A percentile compares a stretch with the other conserved stretches of the same genome.
Evolutionary conservation across 2,888 invertebrate genomes (phyloP).

Genomic region (Cynaeus angustus): DNA sequence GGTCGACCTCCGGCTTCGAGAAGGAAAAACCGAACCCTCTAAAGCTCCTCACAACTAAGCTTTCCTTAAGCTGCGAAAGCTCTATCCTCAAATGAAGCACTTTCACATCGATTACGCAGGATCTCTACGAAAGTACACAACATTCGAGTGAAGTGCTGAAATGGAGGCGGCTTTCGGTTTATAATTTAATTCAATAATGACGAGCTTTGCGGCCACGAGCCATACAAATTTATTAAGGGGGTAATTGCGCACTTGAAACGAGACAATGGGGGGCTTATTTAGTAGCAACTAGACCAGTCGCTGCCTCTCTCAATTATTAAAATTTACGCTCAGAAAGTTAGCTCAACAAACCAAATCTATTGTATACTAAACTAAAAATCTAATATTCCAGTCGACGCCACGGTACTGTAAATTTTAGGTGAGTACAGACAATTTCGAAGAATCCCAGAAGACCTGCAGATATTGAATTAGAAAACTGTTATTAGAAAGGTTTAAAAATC

Average conservation of each 20-base stretch:
- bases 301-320: neutral
- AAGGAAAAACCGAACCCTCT: conserved; percentile 26
- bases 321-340: neutral
- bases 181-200: conserved; percentile 41
- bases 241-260: conserved; percentile 18
- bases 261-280: conserved; percentile 17
- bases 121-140: conserved; percentile 40
- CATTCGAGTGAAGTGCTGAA: conserved; percentile 37
- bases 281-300: neutral
- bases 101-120: conserved; percentile 45
- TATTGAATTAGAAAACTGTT: too few species aligned
- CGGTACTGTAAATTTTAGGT: too few species aligned
- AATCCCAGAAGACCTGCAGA: too few species aligned
- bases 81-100: conserved; percentile 44
- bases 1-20: conserved; percentile 14
- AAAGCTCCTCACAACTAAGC: conserved; percentile 35
- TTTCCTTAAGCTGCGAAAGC: conserved; percentile 44
- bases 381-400: too few species aligned
- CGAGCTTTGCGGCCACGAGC: conserved; percentile 30
- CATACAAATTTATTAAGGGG: conserved; percentile 21
- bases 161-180: conserved; percentile 36
- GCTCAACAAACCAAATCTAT: neutral
- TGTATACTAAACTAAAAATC: neutral
- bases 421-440: too few species aligned
- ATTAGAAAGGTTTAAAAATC: too few species aligned